These are phyloP conservation scores for Caenorhabditis virilis DNA, from an alignment of 2,888 invertebrate genomes.

Conservation along the genomic window DNA sequence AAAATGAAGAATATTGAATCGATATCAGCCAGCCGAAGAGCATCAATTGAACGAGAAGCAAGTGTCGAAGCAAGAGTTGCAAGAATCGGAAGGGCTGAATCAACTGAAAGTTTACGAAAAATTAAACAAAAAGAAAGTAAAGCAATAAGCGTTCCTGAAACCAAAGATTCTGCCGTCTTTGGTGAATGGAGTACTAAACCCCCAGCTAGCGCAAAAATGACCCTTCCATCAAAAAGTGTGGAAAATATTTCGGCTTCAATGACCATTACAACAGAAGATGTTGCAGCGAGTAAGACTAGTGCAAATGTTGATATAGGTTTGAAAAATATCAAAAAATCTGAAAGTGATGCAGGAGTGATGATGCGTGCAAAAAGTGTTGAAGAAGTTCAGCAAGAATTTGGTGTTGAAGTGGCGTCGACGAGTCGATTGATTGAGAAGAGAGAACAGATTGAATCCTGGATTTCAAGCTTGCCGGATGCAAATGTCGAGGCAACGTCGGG, in stretches of 20 bases:
- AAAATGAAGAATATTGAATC: constrained; percentile 7
- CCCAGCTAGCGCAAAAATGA: not conserved
- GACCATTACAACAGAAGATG: constrained; percentile 9
- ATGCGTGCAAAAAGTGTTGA: constrained; percentile 32
- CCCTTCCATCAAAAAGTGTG: not conserved
- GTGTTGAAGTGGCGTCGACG: constrained; percentile 28
- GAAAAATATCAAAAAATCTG: constrained; percentile 10
- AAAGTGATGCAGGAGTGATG: constrained; percentile 20
- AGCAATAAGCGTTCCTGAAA: not conserved
- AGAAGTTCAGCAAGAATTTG: constrained; percentile 33
- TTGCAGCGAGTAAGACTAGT: constrained; percentile 21
- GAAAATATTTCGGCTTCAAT: not conserved
- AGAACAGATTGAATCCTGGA: constrained; percentile 35
- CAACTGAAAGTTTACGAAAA: constrained; percentile 11
- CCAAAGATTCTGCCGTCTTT: not conserved
- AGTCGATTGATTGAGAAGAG: constrained; percentile 26
- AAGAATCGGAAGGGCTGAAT: not conserved
- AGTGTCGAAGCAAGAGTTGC: constrained; percentile 22
- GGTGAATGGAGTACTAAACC: constrained; percentile 4
- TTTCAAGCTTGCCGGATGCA: constrained; percentile 22
- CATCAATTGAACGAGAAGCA: constrained; percentile 18
- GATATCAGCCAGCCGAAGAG: constrained; percentile 17
- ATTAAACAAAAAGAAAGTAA: constrained; percentile 8
- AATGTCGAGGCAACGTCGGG: constrained; percentile 4
- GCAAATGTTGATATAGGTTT: constrained; percentile 24